Base-by-base conservation (phyloP, 2,113 vertebrate species). In the Micromys minutus region DNA sequence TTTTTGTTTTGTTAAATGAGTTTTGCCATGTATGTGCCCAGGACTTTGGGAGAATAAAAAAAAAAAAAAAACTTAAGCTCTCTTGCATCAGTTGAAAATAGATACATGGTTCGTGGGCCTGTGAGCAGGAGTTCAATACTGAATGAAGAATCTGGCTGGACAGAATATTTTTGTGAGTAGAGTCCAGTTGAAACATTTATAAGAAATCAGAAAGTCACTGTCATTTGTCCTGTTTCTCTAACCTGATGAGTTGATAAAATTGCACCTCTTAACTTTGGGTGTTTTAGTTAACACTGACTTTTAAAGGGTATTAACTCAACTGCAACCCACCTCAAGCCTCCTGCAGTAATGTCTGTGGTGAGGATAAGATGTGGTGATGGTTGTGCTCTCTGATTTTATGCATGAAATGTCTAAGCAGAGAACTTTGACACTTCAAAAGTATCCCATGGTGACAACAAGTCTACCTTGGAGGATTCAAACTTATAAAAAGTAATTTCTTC, bases 381-480 rank as follows among this genome's bases (percentile, higher is more conserved):
- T 77, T 95, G 90, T 84, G 86, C 24, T 61, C 59, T 63, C 93
- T 83, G 61, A 19, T 74, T 97, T 97, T 95, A 95, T 90, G 2
- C 90, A 71, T 26, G 90, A 97, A 96, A 97, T 74, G 97, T 97
- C 96, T 97, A 97, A 98, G 97, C 65, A 45, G 74, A 79, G 74
- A 55, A 47, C 84, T 97, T 39, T 0, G 79, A 97, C 95, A 31
- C 98, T 97, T 97, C 96, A 97, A 96, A n/a, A 98, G 97, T 96
- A 94, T 96, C 96, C 96, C 97, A 88, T 0, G 0, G 75, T 76
- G 94, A 89, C 77, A 63, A 85, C 74, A 63, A 97, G 87, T 39
- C 87, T 50, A 97, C 95, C 55, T 89, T 59, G 69, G 5, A 98
- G 97, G 96, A 59, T 95, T 93, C 87, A 65, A 67, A 74, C 96